Evolutionary conservation across 2,888 invertebrate genomes (phyloP).

Genomic region (Pterobdella sp.): DNA sequence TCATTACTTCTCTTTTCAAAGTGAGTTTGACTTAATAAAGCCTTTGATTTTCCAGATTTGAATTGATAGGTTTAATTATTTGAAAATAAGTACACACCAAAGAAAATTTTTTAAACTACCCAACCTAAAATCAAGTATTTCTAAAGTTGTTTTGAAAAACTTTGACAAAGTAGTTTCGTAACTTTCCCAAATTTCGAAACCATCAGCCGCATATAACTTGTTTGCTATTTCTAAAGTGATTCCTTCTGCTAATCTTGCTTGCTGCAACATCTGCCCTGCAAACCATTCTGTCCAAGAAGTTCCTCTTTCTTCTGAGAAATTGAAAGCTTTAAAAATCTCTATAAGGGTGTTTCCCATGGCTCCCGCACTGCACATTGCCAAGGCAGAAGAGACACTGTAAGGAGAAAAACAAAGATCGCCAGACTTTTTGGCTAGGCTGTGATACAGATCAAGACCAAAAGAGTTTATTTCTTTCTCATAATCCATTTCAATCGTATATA

Average conservation of each 20-base stretch:
- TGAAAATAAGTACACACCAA: too few species aligned
- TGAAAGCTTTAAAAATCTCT: constrained; percentile 42
- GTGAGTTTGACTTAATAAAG: too few species aligned
- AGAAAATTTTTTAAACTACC: too few species aligned
- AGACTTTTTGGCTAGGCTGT: constrained; percentile 21
- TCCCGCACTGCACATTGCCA: constrained; percentile 50
- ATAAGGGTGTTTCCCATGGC: constrained; percentile 47
- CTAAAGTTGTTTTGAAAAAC: constrained; percentile 5
- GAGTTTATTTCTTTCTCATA: too few species aligned
- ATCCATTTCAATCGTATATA: too few species aligned
- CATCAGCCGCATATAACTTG: constrained; percentile 39
- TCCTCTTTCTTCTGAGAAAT: constrained; percentile 19
- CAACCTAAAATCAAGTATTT: constrained; percentile 21
- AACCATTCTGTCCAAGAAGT: background rate
- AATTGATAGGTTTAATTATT: too few species aligned
- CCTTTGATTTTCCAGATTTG: too few species aligned
- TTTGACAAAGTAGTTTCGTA: background rate
- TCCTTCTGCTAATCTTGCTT: constrained; percentile 18
- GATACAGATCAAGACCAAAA: constrained; percentile 34
- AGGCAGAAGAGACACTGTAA: constrained; percentile 48
- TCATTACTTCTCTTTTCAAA: too few species aligned
- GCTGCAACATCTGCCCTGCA: background rate
- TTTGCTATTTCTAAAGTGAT: constrained; percentile 44
- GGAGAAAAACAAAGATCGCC: constrained; percentile 48
- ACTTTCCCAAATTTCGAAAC: constrained; percentile 20